Base-by-base conservation (phyloP, 2,888 invertebrate species). In the Cordilura impudica region DNA sequence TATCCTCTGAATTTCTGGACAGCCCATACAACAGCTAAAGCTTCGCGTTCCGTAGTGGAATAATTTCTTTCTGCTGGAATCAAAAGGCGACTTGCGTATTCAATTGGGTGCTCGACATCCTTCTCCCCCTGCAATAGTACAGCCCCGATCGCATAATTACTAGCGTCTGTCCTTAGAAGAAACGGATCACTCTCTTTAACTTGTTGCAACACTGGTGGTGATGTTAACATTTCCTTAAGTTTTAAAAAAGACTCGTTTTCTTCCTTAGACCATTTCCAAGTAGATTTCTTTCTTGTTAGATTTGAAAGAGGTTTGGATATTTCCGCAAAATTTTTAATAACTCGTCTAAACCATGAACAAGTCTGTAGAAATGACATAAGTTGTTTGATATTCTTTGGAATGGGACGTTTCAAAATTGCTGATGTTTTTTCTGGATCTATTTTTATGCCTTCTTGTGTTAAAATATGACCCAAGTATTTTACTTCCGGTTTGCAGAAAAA, bases 1-100 rank as follows among this genome's bases (percentile, higher is more conserved):
- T 87, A 91, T 16, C 47, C 61, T 23, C 88, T 56, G 78, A 89
- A 90, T 63, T 88, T 88, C 5, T 84, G 69, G 0, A 90, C 78
- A 2, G 87, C 87, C 83, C 84, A 90, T 1, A 89, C 82, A n/a
- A 67, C 61, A 6, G 71, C 71, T 0, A 88, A 66, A 0, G 84
- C 85, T 79, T 90, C 89, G 39, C 84, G 83, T 76, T 90, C 88
- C 0, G 85, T 86, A 0, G 86, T 84, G 0, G 84, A 82, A 61
- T 89, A 88, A 26, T 86, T 87, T 4, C 39, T 69, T 70, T 90
- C 86, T 1, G 84, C 81, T 54, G 49, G 47, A 7, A 70, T 7
- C 14, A 70, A 49, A 16, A 70, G 49, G 2, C 60, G 58, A 19
- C 70, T 70, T 12, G 70, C 51, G 12, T 60, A 70, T 35, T 67